Evolutionary conservation across 1,140 invertebrate genomes (phyloP), one percentile per base, ranked within the genome.

Genomic region (Zaprionus davidi): DNA sequence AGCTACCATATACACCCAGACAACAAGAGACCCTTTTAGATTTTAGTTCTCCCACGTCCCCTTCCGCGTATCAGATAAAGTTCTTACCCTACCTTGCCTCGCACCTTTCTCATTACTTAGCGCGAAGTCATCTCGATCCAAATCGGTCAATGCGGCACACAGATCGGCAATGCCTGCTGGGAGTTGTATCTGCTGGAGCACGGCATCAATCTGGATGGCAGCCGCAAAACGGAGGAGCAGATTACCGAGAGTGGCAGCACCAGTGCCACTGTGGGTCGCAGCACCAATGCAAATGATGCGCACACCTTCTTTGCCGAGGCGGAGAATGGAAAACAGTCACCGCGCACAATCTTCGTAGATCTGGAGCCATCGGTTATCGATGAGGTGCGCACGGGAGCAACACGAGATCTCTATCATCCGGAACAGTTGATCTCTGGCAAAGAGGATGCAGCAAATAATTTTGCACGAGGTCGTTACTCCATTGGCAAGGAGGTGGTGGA

Each of bases 401-500:
- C 95, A 84, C 93, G 94, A 4, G 93, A 95, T 76, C 93, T 96
- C 2, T 94, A 94, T 87, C 96, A 96, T 91, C 96, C 96, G 0
- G 95, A 96, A 70, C 95, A 96, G 82, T 84, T 96, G 67, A 96
- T 96, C 41, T 95, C 94, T 12, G 96, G 96, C n/a, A 96, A 96
- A 79, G 96, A 97, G 85, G 96, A 97, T 90, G 96, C 96, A 0
- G 96, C 96, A 1, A 97, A 97, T 91, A 97, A 97, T 93, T 97
- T 96, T 84, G 96, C 96, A 12, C 93, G 97, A 26, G 97, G 97
- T 44, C 90, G 91, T 1, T 97, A 97, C 92, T 96, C 96, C 55
- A 96, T 96, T 68, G 97, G 97, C 46, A 96, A 96, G 86, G 97
- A 96, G 93, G 94, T 97, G 51, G 94, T 97, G 7, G 95, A 96